A percentile compares a stretch with the other conserved stretches of the same genome.
phyloP scores from a whole-genome alignment of 2,797 vertebrate genomes.

The Fratercula arctica region DNA sequence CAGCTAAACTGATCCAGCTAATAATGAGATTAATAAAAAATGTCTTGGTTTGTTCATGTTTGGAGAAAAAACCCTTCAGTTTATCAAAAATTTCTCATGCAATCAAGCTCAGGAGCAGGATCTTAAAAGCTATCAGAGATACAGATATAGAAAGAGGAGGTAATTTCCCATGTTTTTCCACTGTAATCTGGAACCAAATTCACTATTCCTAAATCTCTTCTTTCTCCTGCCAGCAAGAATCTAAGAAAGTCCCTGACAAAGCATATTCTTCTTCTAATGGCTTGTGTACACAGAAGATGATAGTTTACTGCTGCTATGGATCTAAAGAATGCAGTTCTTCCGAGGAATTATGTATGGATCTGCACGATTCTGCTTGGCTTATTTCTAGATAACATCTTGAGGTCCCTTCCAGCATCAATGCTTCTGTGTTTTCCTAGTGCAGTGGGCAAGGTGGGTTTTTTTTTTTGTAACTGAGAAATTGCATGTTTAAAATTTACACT shows the following conservation, averaged over 20 bases:
- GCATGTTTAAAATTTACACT: not conserved
- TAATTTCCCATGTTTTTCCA: not conserved
- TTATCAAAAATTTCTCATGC: not conserved
- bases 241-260: not conserved
- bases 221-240: not conserved
- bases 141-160: not conserved
- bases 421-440: not conserved
- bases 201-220: not conserved
- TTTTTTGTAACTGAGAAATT: not conserved
- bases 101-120: not conserved
- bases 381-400: not conserved
- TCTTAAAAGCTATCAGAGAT: not conserved
- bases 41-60: not conserved
- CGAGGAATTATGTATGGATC: not conserved
- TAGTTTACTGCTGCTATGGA: not conserved
- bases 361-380: not conserved
- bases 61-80: not conserved
- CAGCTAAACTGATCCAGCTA: not conserved
- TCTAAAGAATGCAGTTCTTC: not conserved
- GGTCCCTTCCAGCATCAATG: not conserved
- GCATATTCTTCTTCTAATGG: not conserved
- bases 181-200: not conserved
- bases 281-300: not conserved
- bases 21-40: not conserved
- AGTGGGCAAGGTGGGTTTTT: not conserved